These are phyloP conservation scores for Caenorhabditis uteleia DNA, from an alignment of 2,888 invertebrate species.

Conservation along the genomic window DNA sequence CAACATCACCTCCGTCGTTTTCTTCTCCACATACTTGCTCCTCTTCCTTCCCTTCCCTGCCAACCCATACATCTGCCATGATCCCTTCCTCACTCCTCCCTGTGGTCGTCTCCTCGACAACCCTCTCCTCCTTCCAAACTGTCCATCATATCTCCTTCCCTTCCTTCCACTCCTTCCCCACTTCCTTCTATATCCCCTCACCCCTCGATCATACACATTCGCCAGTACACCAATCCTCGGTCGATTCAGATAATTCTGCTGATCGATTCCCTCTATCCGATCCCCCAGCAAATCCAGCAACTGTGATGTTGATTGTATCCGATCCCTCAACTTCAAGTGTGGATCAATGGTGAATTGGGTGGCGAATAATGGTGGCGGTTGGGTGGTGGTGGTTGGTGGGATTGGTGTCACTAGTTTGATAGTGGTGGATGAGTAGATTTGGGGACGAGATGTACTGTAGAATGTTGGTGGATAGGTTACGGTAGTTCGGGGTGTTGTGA, in stretches of 20 bases:
- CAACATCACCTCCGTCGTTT: too few species aligned
- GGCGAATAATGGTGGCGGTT: too few species aligned
- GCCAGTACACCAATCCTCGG: slow-evolving; percentile 23
- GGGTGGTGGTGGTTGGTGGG: too few species aligned
- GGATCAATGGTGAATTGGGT: too few species aligned
- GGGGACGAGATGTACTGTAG: too few species aligned
- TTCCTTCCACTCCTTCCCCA: slow-evolving; percentile 17
- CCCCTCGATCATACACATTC: slow-evolving; percentile 22
- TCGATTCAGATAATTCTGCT: slow-evolving; percentile 1
- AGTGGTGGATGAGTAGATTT: too few species aligned
- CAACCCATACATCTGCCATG: too few species aligned
- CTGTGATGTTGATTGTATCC: slow-evolving; percentile 19
- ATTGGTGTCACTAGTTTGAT: too few species aligned
- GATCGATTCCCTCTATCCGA: slow-evolving; percentile 23
- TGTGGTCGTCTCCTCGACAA: slow-evolving; percentile 16
- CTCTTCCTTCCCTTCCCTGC: slow-evolving; percentile 16
- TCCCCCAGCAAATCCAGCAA: slow-evolving; percentile 26
- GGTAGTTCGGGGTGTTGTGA: too few species aligned
- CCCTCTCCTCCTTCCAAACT: slow-evolving; percentile 18
- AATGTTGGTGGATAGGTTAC: too few species aligned
- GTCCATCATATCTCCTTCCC: slow-evolving; percentile 16
- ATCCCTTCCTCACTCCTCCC: too few species aligned
- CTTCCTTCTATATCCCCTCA: slow-evolving; percentile 12
- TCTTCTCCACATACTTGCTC: too few species aligned
- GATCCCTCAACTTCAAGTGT: slow-evolving; percentile 14